Conservation (phyloP, 2,888 invertebrate genomes). For the Acleris sparsana region DNA sequence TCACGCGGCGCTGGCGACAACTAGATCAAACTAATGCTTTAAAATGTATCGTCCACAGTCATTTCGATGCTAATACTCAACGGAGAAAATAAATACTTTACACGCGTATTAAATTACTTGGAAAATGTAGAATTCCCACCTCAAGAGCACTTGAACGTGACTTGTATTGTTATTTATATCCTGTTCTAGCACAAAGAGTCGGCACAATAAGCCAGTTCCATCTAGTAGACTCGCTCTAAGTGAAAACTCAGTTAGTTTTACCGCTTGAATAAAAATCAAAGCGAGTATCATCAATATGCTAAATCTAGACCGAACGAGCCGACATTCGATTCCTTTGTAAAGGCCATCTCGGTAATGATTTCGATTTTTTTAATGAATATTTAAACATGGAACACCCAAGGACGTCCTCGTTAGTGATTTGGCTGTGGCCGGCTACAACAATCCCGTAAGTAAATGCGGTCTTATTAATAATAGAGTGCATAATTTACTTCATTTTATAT, state of each 20-base stretch:
- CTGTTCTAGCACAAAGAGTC: too few species aligned
- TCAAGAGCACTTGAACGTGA: conserved; percentile 56
- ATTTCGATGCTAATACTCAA: conserved; percentile 64
- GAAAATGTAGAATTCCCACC: conserved; percentile 81
- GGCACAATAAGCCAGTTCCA: too few species aligned
- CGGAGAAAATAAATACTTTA: conserved; percentile 68
- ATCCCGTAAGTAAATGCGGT: too few species aligned
- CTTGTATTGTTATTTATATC: not conserved
- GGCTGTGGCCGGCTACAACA: too few species aligned
- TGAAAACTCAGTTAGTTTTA: too few species aligned
- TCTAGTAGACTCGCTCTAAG: too few species aligned
- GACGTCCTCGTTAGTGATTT: not conserved
- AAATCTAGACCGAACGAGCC: conserved; percentile 7
- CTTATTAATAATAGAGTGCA: too few species aligned
- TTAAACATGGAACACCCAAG: conserved; percentile 7
- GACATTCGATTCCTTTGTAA: conserved; percentile 4
- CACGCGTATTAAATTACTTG: conserved; percentile 81
- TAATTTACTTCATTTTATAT: too few species aligned
- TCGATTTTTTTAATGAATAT: conserved; percentile 10
- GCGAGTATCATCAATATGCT: conserved; percentile 4
- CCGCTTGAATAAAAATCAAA: too few species aligned
- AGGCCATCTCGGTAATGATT: conserved; percentile 1
- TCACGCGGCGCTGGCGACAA: conserved; percentile 47
- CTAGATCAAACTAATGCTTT: conserved; percentile 45
- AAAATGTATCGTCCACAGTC: conserved; percentile 38